Evolutionary conservation across 2,888 invertebrate species (phyloP), one percentile per base, ranked within the genome.

Genomic region (Drosophila acutilabella): DNA sequence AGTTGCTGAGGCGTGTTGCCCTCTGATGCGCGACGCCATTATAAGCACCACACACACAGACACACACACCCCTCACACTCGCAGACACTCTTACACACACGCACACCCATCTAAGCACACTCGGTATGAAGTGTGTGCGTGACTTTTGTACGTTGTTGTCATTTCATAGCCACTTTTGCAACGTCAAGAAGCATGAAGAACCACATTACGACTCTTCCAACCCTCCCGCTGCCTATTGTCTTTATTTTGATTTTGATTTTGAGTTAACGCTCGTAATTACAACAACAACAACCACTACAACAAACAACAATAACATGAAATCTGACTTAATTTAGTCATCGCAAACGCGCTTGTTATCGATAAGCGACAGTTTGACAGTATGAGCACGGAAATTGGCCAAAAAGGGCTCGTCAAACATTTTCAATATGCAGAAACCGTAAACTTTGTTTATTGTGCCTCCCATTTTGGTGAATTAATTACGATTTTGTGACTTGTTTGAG

Each of bases 291-390:
- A 51, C 40, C 65, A 51, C 52, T 54, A 42, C 23, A 23, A 23
- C 23, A 23, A 23, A 5, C 0, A 57, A 64, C 51, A 67, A 47
- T 45, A 50, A 33, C 58, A 59, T 58, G 45, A 61, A 57, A 52
- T 62, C 64, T 52, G 60, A 69, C 69, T 81, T 82, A 81, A 87
- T 87, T 84, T 81, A 84, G 84, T 70, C 81, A 87, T 75, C 87
- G 75, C 80, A 71, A 71, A 74, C 65, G 67, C 65, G 66, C 71
- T 58, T 67, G 70, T 78, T 79, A 78, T 69, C 60, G 75, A 81
- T 79, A 80, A 79, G 72, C 65, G 40, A 7, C 23, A 47, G 14
- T n/a, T 7, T 6, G 13, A 7, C 23, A 8, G 23, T 36, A 10
- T 41, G 11, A 14, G 14, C 16, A 10, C n/a, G 23, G 23, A 16